These are phyloP conservation scores for Lophura nycthemera DNA, from an alignment of 2,113 vertebrate genomes.

Conservation along the genomic window DNA sequence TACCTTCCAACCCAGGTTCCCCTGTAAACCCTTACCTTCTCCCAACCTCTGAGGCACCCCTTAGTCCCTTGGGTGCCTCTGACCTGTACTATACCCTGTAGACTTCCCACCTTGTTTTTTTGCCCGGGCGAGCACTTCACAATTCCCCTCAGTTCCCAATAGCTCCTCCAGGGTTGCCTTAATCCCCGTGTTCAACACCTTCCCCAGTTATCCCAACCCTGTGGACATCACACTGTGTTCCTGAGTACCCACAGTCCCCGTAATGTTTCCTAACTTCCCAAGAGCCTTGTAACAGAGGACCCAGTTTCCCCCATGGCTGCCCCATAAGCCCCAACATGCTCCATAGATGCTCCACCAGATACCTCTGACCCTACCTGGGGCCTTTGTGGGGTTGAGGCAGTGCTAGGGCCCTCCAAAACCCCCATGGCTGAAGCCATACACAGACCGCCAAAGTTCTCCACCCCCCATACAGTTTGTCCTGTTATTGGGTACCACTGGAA, in stretches of 20 bases:
- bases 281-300: background rate
- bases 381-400: background rate
- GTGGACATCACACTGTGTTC: background rate
- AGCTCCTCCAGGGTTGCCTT: fast-evolving
- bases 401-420: background rate
- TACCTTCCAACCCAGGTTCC: background rate
- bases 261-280: background rate
- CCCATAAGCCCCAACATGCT: background rate
- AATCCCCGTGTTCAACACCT: background rate
- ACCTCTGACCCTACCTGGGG: background rate
- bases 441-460: background rate
- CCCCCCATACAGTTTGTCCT: background rate
- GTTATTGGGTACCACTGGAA: background rate
- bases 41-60: background rate
- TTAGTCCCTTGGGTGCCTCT: background rate
- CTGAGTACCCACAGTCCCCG: background rate
- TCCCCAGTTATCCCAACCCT: background rate
- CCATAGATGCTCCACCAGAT: background rate
- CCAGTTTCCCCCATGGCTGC: background rate
- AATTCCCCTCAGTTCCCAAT: background rate
- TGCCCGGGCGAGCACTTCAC: background rate
- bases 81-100: background rate
- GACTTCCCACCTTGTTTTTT: background rate
- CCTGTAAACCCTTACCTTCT: background rate
- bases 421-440: background rate